Conservation (phyloP, 2,888 invertebrate genomes). For the Parthenolecanium corni region DNA sequence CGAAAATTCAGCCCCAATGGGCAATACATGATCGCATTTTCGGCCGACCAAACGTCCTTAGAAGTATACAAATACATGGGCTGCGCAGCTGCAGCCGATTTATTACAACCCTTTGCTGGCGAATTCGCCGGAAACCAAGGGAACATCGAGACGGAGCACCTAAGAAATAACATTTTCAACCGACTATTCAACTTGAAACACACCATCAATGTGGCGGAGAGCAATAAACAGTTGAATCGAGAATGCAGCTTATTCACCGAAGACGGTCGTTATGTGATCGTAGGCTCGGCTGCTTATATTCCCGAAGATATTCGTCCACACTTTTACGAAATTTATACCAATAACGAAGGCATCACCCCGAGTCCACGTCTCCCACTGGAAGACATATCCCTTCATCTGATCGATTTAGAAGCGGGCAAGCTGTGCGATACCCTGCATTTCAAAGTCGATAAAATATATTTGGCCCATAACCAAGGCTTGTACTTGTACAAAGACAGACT, state of each 20-base stretch:
- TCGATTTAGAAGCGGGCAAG: conserved; percentile 68
- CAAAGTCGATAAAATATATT: conserved; percentile 80
- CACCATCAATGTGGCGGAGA: conserved; percentile 64
- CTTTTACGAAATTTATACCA: conserved; percentile 70
- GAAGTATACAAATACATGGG: conserved; percentile 84
- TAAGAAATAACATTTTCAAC: conserved; percentile 67
- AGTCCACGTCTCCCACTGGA: conserved; percentile 74
- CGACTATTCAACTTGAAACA: conserved; percentile 73
- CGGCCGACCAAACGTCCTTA: conserved; percentile 76
- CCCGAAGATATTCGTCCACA: conserved; percentile 74
- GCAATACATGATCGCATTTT: conserved; percentile 72
- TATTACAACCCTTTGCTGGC: conserved; percentile 53
- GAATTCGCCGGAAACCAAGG: conserved; percentile 54
- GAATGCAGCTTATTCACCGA: conserved; percentile 92
- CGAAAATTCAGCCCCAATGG: conserved; percentile 94
- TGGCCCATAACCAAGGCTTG: conserved; percentile 91
- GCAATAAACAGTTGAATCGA: conserved; percentile 73
- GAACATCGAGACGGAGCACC: conserved; percentile 50
- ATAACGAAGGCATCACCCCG: conserved; percentile 85
- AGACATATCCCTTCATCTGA: conserved; percentile 78
- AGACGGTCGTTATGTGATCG: conserved; percentile 70
- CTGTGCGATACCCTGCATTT: conserved; percentile 72
- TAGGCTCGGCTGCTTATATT: conserved; percentile 75
- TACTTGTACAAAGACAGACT: conserved; percentile 83
- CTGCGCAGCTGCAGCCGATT: conserved; percentile 60